Evolutionary conservation across 2,797 vertebrate genomes (phyloP).

Genomic region (Tolypeutes matacus): DNA sequence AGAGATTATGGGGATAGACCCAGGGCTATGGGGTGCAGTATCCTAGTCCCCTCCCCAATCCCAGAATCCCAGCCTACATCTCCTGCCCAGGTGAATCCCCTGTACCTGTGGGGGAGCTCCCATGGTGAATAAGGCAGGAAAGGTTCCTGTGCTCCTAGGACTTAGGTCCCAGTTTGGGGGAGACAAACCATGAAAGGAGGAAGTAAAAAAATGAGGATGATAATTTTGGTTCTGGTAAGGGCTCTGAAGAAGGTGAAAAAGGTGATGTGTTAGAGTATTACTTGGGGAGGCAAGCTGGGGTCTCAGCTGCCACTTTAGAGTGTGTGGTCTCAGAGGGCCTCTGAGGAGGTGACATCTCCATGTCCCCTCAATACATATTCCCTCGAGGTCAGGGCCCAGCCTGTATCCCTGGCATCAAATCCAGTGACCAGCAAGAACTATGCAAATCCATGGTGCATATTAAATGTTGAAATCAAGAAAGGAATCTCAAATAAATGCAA

Average conservation of each 20-base stretch:
- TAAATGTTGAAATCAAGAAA: not conserved
- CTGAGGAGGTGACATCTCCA: not conserved
- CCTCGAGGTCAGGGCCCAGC: not conserved
- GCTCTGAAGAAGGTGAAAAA: not conserved
- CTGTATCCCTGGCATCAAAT: not conserved
- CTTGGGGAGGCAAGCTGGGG: accelerated
- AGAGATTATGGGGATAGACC: not conserved
- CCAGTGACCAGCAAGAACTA: not conserved
- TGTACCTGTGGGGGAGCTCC: not conserved
- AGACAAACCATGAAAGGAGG: not conserved
- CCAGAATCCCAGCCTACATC: not conserved
- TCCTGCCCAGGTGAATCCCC: not conserved
- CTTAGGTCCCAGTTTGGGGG: not conserved
- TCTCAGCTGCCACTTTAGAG: not conserved
- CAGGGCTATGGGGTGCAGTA: not conserved
- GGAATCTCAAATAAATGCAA: not conserved
- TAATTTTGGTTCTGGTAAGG: not conserved
- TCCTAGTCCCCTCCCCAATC: too few relatives aligned
- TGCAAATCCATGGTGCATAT: accelerated
- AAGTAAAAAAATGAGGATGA: not conserved
- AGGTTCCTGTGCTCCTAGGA: not conserved
- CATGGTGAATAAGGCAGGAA: not conserved
- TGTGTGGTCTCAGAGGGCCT: not conserved
- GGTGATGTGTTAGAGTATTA: not conserved
- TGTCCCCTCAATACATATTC: not conserved